Base-by-base conservation (phyloP, 2,113 vertebrate genomes). In the Barnardius zonarius region DNA sequence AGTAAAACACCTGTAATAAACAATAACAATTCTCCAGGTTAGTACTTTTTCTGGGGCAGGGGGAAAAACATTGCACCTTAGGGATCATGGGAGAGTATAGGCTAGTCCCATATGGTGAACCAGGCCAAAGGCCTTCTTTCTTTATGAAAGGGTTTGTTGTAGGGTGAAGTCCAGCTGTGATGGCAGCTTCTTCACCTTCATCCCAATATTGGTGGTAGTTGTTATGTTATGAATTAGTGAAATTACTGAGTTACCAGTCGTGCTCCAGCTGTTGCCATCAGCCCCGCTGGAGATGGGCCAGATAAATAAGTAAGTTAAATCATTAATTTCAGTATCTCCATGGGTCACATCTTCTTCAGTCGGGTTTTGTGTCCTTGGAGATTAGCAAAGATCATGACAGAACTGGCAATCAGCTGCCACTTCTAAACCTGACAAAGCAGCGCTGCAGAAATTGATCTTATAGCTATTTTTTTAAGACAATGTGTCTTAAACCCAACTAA, bases 1-100 rank as follows among this genome's bases (percentile, higher is more conserved):
- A 98, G 98, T 97, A 99, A 99, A 98, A 99, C 99, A 9, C 66
- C 97, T 8, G 99, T 99, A 82, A 98, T 99, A 89, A 99, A 99
- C 97, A 99, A 99, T 96, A 99, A 98, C 43, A 99, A 99, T 96
- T 99, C 97, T 74, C 99, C 99, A 98, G 99, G 99, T 99, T 59
- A 88, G 97, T 96, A 72, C 24, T 14, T 49, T 25, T 51, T 49
- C 30, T 83, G 43, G 31, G 84, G 43, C n/a, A 74, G 54, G 30
- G 35, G 44, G 76, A 31, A 59, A 80, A 69, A 28, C 5, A 10
- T 46, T 67, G 48, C 17, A 52, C 39, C 10, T 55, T 77, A 37
- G 27, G 73, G 49, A 52, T 33, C 11, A 10, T 25, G 68, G 63
- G 10, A 31, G 33, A 35, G 27, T 33, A 17, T 17, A 62, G 62